Evolutionary conservation across 2,113 vertebrate species (phyloP), one percentile per base, ranked within the genome.

Genomic region (Jacana jacana): DNA sequence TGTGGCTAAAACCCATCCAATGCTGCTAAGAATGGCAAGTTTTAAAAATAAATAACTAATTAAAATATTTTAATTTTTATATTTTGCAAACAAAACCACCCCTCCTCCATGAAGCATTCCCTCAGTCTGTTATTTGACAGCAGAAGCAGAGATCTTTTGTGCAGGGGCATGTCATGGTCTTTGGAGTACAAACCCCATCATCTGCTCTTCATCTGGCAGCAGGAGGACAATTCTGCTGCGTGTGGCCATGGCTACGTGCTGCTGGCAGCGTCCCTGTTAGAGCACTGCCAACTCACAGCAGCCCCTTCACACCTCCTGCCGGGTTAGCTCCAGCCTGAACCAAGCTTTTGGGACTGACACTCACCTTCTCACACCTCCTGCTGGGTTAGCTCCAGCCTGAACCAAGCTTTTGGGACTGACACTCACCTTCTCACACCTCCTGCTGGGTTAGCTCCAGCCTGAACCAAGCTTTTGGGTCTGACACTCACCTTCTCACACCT

Each of bases 51-150:
- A 2, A 17, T 2, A 27, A 18, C 13, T 3, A 40, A 16, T 6
- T 3, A 6, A 42, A 23, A 77, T 11, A 6, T 2, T 20, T 13
- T 8, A 7, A 5, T 6, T 61, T 61, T 46, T 18, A 6, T 15
- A 22, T 31, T 57, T 35, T 8, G 2, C 3, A 23, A 46, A 35
- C 2, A 2, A 35, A 66, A 35, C 42, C 25, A 3, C 44, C 44
- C 48, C 33, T 64, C n/a, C n/a, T n/a, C n/a, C 0, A 0, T 1
- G 20, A 80, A 28, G 30, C 4, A 6, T 10, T 22, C 80, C 40
- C 61, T 65, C 54, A 23, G 64, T 4, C 17, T 17, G 75, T 6
- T 7, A 2, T 10, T 13, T 18, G 52, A 35, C 40, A 63, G 75
- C 75, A 71, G 48, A 76, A 40, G 48, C 35, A 18, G 10, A 48